Base-by-base conservation (phyloP, 1,140 invertebrate genomes). In the Aphelinus atriplicis region DNA sequence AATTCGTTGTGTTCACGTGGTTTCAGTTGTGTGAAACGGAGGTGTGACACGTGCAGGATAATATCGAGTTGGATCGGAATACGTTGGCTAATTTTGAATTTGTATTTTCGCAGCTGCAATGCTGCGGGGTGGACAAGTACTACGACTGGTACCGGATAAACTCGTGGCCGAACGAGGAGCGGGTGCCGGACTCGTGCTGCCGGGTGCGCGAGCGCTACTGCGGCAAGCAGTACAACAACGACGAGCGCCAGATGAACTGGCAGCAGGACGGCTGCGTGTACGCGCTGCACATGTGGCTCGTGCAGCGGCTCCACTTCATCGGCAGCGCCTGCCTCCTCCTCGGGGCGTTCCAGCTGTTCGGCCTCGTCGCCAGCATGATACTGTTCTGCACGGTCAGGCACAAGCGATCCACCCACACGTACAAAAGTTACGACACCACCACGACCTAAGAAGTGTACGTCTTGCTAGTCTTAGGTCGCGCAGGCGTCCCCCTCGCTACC, bases 81-180 rank as follows among this genome's bases (percentile, higher is more conserved):
- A 26, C 26, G 26, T 26, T 53, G 26, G 10, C 45, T 62, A 43
- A 2, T 62, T 45, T 43, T 62, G 45, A 3, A 62, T 43, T 74
- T 26, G 26, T 26, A 26, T 26, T 26, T 26, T 26, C 62, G 1
- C 78, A 95, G 94, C 92, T 96, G 75, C 90, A 93, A 67, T 97
- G 95, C 81, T 97, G 95, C 84, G 95, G 95, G n/a, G 93, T 96
- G 0, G 89, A 92, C 58, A 92, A 92, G 50, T 94, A 94, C 81
- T 92, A 92, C 67, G 95, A 97, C 82, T 97, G 95, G 95, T 95
- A 92, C 84, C 90, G 93, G 78, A 93, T 95, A n/a, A 88, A 91
- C 47, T 93, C 93, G 0, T 95, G 94, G 94, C 92, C 92, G 2
- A 88, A 90, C 42, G 90, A 93, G 73, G 89, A 91, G 70, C 91